Evolutionary conservation across 2,113 vertebrate species (phyloP), one percentile per base, ranked within the genome.

Genomic region (Thomomys bottae): DNA sequence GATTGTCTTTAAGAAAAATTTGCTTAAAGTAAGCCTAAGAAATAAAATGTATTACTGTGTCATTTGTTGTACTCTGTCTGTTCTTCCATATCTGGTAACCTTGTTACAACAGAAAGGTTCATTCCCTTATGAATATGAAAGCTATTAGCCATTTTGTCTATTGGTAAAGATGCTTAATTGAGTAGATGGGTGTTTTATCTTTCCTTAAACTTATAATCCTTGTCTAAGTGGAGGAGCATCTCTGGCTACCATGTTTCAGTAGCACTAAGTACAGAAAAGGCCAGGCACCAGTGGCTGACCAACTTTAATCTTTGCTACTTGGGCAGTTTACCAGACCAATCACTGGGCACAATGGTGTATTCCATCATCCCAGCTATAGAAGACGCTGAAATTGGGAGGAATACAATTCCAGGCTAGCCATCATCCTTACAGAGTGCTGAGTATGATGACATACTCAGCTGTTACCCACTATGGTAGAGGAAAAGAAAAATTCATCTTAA

Each of bases 11-110:
- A 49, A 54, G 15, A 17, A 54, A 54, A 54, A 54, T 54, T 54
- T 54, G 49, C 18, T 54, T 1, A 72, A 24, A 63, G 26, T 15
- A 79, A 12, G 42, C 30, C 59, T 45, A 38, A 67, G 71, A 96
- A 94, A 95, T 93, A 92, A 78, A 89, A 45, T 45, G 28, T 15
- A 20, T 76, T 78, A 45, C 18, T 30, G 9, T 93, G 59, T 84
- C 75, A 64, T 72, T 70, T 36, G n/a, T 92, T 90, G 49, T 54
- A 3, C 45, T 70, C 17, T 79, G 2, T 42, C 24, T 15, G 12
- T 21, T 36, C 61, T 0, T 63, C 28, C 40, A 26, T 28, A 61
- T 32, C 42, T 42, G 40, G 0, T 70, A 40, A 88, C 15, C 3
- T 38, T 78, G 89, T 6, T 77, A 24, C 64, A 68, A 63, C 78